Conservation (phyloP, 1,140 invertebrate genomes). For the Helicoverpa zea region DNA sequence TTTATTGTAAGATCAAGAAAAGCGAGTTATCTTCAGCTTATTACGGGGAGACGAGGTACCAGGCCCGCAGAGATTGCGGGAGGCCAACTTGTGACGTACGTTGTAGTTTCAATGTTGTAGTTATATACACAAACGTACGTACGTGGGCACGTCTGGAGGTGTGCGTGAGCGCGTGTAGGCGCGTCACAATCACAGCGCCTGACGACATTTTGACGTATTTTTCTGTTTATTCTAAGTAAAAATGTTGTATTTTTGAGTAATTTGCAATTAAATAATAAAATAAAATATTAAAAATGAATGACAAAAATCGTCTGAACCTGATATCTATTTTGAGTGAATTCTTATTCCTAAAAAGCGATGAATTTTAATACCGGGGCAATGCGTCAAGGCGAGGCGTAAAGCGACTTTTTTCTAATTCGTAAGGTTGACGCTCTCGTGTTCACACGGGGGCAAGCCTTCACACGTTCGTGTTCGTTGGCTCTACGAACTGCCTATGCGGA, state of each 20-base stretch:
- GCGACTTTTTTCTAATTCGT: slow-evolving; percentile 82
- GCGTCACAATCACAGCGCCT: slow-evolving; percentile 74
- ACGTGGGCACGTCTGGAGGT: slow-evolving; percentile 64
- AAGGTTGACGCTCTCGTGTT: slow-evolving; percentile 83
- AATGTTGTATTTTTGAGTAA: not conserved
- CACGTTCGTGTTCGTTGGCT: slow-evolving; percentile 74
- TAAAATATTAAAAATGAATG: not conserved
- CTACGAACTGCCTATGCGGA: slow-evolving; percentile 81
- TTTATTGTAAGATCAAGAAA: slow-evolving; percentile 80
- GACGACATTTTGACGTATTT: slow-evolving; percentile 77
- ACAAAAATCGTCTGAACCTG: not conserved
- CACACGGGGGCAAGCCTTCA: slow-evolving; percentile 74
- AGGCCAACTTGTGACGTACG: slow-evolving; percentile 78
- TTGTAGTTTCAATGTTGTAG: slow-evolving; percentile 70
- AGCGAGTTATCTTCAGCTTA: slow-evolving; percentile 85
- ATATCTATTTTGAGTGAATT: slow-evolving; percentile 35
- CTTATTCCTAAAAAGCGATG: slow-evolving; percentile 30
- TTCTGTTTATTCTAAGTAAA: slow-evolving; percentile 60
- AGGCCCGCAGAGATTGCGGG: slow-evolving; percentile 78
- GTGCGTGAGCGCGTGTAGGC: slow-evolving; percentile 76
- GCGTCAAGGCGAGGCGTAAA: slow-evolving; percentile 67
- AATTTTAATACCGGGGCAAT: slow-evolving; percentile 54
- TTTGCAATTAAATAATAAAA: not conserved
- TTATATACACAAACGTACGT: slow-evolving; percentile 59
- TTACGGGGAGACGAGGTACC: slow-evolving; percentile 82